Evolutionary conservation across 2,888 invertebrate genomes (phyloP).

Genomic region (Drosophila melanosoma): DNA sequence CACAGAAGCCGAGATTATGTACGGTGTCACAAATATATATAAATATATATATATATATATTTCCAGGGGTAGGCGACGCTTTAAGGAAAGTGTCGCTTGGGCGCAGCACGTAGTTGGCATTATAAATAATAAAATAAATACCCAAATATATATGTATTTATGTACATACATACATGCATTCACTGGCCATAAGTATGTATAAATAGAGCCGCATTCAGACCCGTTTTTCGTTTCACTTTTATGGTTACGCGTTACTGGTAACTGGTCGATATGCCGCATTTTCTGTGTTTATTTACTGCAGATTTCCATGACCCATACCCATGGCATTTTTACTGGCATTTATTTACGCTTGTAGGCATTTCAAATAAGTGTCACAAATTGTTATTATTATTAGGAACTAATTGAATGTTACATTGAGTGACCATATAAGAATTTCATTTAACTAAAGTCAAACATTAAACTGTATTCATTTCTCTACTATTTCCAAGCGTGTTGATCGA

Average conservation of each 20-base stretch:
- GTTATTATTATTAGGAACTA: neutral
- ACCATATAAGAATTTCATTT: neutral
- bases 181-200: slow-evolving; percentile 2
- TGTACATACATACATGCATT: neutral
- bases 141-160: slow-evolving; percentile 19
- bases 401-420: neutral
- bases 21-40: neutral
- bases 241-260: neutral
- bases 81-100: slow-evolving; percentile 24
- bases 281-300: slow-evolving; percentile 35
- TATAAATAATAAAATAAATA: slow-evolving; percentile 76
- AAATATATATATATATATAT: neutral
- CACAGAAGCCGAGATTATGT: slow-evolving; percentile 4
- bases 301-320: slow-evolving; percentile 26
- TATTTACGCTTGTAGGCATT: too few relatives aligned
- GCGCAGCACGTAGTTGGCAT: slow-evolving; percentile 66
- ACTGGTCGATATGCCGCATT: slow-evolving; percentile 76
- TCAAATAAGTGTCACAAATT: neutral
- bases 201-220: slow-evolving; percentile 22
- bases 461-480: neutral
- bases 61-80: slow-evolving; percentile 2
- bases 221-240: neutral
- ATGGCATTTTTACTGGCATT: neutral
- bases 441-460: neutral
- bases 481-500: neutral